These are phyloP conservation scores for Cheilosia scutellata DNA, from an alignment of 2,888 invertebrate genomes.

Conservation along the genomic window DNA sequence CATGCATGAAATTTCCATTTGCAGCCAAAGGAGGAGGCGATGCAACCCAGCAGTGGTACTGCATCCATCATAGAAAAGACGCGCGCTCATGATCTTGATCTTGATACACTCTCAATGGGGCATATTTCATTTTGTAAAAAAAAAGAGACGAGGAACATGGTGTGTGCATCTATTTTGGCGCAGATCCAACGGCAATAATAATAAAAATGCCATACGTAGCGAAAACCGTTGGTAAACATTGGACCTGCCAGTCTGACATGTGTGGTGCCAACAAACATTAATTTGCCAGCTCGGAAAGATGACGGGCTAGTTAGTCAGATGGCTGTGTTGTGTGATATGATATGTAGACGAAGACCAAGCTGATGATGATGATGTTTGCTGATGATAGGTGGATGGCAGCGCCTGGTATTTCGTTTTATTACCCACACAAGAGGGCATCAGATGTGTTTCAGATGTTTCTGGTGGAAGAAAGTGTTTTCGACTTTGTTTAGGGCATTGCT, in stretches of 20 bases:
- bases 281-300: slow-evolving; percentile 62
- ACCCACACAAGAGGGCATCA: slow-evolving; percentile 11
- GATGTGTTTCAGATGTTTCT: slow-evolving; percentile 35
- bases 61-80: slow-evolving; percentile 67
- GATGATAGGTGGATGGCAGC: slow-evolving; percentile 44
- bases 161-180: slow-evolving; percentile 68
- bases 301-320: slow-evolving; percentile 70
- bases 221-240: slow-evolving; percentile 52
- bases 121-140: slow-evolving; percentile 57
- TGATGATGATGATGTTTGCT: slow-evolving; percentile 60
- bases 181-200: slow-evolving; percentile 63
- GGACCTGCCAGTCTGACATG: slow-evolving; percentile 63
- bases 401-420: slow-evolving; percentile 24
- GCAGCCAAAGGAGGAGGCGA: slow-evolving; percentile 35
- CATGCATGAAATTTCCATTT: slow-evolving; percentile 74
- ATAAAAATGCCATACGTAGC: slow-evolving; percentile 63
- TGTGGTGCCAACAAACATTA: slow-evolving; percentile 71
- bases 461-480: not conserved
- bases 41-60: slow-evolving; percentile 34
- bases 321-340: slow-evolving; percentile 20
- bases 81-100: slow-evolving; percentile 72
- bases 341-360: slow-evolving; percentile 34
- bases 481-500: not conserved
- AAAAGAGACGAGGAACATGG: not conserved
- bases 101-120: slow-evolving; percentile 68